These are phyloP conservation scores for Carassius auratus DNA, from an alignment of 2,113 vertebrate genomes.

Conservation along the genomic window DNA sequence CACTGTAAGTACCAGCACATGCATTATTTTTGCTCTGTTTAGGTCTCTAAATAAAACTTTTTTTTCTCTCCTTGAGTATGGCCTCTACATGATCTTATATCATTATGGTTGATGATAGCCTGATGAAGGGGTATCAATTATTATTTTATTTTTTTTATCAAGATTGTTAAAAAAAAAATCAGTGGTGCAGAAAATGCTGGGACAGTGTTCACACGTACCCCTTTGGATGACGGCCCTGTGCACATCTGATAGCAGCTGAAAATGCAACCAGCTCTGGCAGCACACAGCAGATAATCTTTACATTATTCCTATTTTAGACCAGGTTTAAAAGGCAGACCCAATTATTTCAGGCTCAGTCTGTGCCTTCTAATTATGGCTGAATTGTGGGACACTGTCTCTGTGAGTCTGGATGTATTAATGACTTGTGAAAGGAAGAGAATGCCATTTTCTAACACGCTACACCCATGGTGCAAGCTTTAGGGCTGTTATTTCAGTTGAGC, in stretches of 20 bases:
- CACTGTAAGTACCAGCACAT: background rate
- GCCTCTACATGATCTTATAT: too few species aligned
- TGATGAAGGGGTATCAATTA: too few species aligned
- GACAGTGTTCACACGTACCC: background rate
- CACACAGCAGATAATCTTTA: conserved; percentile 29
- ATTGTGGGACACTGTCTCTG: conserved; percentile 31
- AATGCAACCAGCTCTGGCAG: background rate
- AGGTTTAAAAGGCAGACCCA: conserved; percentile 44
- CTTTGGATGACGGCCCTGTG: too few species aligned
- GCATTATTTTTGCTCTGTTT: too few species aligned
- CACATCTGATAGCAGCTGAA: background rate
- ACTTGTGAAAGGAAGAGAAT: conserved; percentile 18
- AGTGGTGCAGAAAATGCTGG: background rate
- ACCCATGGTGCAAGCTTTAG: background rate
- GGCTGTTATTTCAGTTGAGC: conserved; percentile 36
- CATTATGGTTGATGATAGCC: too few species aligned
- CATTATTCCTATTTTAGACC: conserved; percentile 41
- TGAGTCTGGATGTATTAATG: conserved; percentile 31
- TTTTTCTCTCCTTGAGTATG: too few species aligned
- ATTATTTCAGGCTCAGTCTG: conserved; percentile 39
- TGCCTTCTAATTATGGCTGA: conserved; percentile 43
- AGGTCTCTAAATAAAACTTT: too few species aligned
- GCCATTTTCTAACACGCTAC: conserved; percentile 10
- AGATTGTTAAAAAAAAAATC: too few species aligned
- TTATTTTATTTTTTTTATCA: too few species aligned